phyloP scores from a whole-genome alignment of 1,140 invertebrate genomes.

The Sarcophaga bullata region DNA sequence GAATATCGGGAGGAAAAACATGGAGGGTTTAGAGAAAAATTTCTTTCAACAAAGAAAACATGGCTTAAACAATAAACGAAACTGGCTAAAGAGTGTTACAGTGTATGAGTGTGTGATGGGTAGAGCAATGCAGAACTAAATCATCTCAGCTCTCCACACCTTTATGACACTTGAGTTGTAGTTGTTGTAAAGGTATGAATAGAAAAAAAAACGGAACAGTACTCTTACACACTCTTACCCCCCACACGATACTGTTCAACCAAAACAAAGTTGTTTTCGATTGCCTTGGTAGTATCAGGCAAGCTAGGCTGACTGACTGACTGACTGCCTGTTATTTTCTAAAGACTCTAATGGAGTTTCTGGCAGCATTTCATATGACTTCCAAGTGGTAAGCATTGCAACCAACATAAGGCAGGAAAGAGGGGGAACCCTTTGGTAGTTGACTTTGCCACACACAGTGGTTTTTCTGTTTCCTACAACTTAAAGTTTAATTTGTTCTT shows the following conservation, averaged over 20 bases:
- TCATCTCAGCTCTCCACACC: conserved; percentile 9
- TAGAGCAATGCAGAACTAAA: conserved; percentile 15
- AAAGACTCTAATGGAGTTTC: not conserved
- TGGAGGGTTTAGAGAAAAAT: too few species aligned
- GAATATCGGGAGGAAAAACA: not conserved
- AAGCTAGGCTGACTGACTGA: not conserved
- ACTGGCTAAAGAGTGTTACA: not conserved
- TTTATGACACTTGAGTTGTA: conserved; percentile 24
- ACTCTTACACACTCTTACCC: not conserved
- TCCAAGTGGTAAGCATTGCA: too few species aligned
- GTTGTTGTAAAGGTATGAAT: not conserved
- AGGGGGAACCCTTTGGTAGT: too few species aligned
- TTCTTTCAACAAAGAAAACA: not conserved
- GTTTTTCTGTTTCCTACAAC: not conserved
- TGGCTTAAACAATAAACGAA: not conserved
- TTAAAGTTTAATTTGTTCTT: not conserved
- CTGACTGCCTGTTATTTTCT: too few species aligned
- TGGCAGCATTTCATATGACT: not conserved
- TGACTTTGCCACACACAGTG: conserved; percentile 7
- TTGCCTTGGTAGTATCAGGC: not conserved
- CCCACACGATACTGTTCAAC: not conserved
- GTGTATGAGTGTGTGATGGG: too few species aligned
- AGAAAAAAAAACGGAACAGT: not conserved
- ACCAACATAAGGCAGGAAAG: too few species aligned
- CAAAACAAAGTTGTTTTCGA: too few species aligned